A percentile compares a stretch with the other conserved stretches of the same genome.
phyloP scores from a whole-genome alignment of 1,140 invertebrate species.

The Penaeus japonicus region DNA sequence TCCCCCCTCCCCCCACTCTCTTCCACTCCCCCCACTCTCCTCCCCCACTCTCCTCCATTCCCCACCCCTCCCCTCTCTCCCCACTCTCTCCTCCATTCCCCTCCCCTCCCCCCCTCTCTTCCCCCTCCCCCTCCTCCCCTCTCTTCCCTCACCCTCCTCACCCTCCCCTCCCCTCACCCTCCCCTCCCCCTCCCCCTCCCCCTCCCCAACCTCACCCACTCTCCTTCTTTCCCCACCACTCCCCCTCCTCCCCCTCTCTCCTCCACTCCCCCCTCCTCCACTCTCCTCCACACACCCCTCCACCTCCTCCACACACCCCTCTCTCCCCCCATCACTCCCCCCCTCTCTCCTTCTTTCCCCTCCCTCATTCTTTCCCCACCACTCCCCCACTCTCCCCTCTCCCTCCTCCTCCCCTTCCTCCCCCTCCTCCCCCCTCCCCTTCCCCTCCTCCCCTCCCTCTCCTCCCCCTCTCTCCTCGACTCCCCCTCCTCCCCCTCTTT shows the following conservation, averaged over 20 bases:
- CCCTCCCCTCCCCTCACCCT: background rate
- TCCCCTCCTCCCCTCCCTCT: background rate
- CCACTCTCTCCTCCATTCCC: too few species aligned
- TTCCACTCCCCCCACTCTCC: too few species aligned
- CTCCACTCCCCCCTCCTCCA: background rate
- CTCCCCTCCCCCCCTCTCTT: constrained; percentile 3
- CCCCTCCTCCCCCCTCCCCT: background rate
- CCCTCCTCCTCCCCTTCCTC: background rate
- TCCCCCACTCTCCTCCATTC: too few species aligned
- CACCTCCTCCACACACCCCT: background rate
- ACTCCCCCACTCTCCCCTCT: background rate
- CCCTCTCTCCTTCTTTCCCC: background rate
- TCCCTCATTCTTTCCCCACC: background rate
- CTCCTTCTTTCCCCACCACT: background rate
- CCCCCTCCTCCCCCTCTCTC: background rate
- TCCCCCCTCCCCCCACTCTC: too few species aligned
- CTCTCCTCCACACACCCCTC: background rate
- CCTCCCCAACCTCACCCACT: background rate
- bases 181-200: background rate
- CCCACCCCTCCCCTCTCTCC: too few species aligned
- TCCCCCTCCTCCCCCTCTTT: background rate
- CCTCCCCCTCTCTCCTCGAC: background rate
- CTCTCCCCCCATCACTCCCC: background rate
- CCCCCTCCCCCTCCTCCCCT: background rate
- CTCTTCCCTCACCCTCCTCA: background rate